phyloP scores from a whole-genome alignment of 2,113 vertebrate genomes.

The Pituophis catenifer region DNA sequence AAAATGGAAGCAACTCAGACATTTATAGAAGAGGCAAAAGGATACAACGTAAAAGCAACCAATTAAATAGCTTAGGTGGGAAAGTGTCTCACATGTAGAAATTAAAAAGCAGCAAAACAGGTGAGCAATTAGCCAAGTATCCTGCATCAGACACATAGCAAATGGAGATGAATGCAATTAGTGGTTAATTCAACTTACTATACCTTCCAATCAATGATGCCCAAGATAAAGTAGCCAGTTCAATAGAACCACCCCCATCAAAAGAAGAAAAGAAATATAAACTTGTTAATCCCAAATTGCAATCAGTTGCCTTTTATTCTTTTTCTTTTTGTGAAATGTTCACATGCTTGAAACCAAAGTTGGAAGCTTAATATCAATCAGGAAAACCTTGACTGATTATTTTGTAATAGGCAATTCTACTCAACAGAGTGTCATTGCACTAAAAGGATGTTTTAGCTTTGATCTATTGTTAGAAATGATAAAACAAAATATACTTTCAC shows the following conservation, averaged over 20 bases:
- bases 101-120: constrained; percentile 10
- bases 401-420: background rate
- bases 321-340: background rate
- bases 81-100: background rate
- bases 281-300: background rate
- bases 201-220: background rate
- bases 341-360: background rate
- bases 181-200: background rate
- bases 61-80: constrained; percentile 8
- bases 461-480: background rate
- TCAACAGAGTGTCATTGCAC: background rate
- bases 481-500: background rate
- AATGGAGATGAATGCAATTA: constrained; percentile 20
- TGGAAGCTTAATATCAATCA: background rate
- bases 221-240: background rate
- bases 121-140: constrained; percentile 22
- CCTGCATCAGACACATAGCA: background rate
- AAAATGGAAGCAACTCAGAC: background rate
- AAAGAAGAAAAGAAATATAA: background rate
- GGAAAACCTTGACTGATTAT: background rate
- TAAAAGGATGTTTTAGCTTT: background rate
- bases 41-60: constrained; percentile 13
- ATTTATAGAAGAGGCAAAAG: background rate
- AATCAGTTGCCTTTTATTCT: background rate
- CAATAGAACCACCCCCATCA: background rate